Evolutionary conservation across 2,888 invertebrate genomes (phyloP).

Genomic region (Phrixothrix hirtus): DNA sequence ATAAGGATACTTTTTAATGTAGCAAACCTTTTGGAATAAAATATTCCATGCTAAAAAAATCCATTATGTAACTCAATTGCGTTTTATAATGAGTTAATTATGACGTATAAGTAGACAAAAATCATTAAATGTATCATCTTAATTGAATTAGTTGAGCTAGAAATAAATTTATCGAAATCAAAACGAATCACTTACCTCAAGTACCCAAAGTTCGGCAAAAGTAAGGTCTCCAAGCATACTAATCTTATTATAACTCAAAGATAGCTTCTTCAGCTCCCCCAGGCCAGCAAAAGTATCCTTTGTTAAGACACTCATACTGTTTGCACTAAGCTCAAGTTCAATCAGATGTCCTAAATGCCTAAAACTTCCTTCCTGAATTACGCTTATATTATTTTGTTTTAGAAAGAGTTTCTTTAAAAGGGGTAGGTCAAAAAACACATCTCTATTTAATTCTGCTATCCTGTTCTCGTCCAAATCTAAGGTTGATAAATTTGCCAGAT

Average conservation of each 20-base stretch:
- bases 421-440: slow-evolving; percentile 75
- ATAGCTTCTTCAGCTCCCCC: slow-evolving; percentile 71
- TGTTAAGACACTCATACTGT: slow-evolving; percentile 74
- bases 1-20: no score
- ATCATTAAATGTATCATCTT: no score
- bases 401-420: slow-evolving; percentile 74
- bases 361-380: slow-evolving; percentile 83
- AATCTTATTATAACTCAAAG: slow-evolving; percentile 74
- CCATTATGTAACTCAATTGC: no score
- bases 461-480: slow-evolving; percentile 77
- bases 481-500: slow-evolving; percentile 69
- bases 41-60: no score
- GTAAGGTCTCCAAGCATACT: slow-evolving; percentile 78
- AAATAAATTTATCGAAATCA: no score
- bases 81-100: no score
- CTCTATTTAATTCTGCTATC: slow-evolving; percentile 72
- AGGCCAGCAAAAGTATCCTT: slow-evolving; percentile 78
- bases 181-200: slow-evolving; percentile 61
- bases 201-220: slow-evolving; percentile 76
- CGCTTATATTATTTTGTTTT: slow-evolving; percentile 83
- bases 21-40: no score
- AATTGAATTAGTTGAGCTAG: no score
- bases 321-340: slow-evolving; percentile 79
- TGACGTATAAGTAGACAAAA: no score
- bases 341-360: slow-evolving; percentile 72